Evolutionary conservation across 2,888 invertebrate genomes (phyloP), one percentile per base, ranked within the genome.

Genomic region (Nomada ferruginata): DNA sequence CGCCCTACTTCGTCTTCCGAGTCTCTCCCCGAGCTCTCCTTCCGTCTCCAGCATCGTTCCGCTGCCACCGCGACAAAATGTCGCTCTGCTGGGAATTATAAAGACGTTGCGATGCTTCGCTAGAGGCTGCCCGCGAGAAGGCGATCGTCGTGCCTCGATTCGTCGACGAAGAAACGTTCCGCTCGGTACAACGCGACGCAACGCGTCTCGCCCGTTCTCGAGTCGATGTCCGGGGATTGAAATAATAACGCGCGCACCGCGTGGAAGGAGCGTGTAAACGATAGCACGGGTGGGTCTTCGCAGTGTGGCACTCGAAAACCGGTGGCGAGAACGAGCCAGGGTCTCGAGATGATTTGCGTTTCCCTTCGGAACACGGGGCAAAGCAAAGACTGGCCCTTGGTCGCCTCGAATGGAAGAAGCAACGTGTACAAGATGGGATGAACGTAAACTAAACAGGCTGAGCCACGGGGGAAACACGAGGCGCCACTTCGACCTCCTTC

Each of bases 401-500:
- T 63, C 47, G 18, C 66, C 47, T 72, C 71, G 59, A 20, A 65
- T 52, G 61, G 59, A 79, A 73, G 79, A 74, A 59, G 70, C 60
- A 60, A 77, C 63, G 66, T 55, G 60, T 63, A 50, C 61, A 83
- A 71, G 82, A 70, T 73, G 82, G 80, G 80, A 85, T 52, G 77
- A 79, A 72, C 79, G 79, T 76, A 87, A 88, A 83, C 87, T 85
- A 85, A 90, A 89, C 87, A 86, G 52, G 74, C 84, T 75, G 87
- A 83, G 84, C 72, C 76, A 65, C 52, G 71, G 73, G 79, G 66
- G 76, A 59, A 74, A 73, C 78, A 60, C 79, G 85, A 87, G 89
- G 90, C 90, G 89, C 90, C 89, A 90, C 86, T 78, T 74, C 87
- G 90, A 90, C 90, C 89, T 79, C 81, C 70, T 80, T 75, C 87